A percentile compares a stretch with the other conserved stretches of the same genome.
phyloP scores from a whole-genome alignment of 1,140 invertebrate genomes.

The Kradibia gibbosae region DNA sequence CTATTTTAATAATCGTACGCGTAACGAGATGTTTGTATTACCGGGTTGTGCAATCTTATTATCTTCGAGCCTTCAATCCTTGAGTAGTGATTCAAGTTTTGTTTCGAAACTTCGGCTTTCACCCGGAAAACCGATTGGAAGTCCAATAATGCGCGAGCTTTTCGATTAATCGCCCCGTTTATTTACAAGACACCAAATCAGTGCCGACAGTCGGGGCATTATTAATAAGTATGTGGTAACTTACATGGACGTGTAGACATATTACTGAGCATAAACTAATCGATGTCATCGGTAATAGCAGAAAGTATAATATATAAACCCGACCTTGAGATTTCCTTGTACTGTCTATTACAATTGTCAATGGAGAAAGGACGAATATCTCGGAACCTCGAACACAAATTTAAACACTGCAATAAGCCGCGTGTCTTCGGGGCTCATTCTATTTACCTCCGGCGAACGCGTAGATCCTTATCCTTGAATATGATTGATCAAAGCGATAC shows the following conservation, averaged over 20 bases:
- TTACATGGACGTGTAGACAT: constrained; percentile 15
- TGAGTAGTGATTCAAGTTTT: background rate
- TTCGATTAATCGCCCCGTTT: too few species aligned
- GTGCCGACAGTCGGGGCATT: background rate
- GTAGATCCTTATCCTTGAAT: constrained; percentile 2
- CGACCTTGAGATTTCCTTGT: background rate
- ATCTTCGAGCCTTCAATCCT: background rate
- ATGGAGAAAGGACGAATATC: background rate
- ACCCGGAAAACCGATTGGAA: too few species aligned
- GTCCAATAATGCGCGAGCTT: too few species aligned
- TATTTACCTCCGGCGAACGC: background rate
- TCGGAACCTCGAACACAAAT: background rate
- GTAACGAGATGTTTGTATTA: background rate
- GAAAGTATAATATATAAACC: background rate
- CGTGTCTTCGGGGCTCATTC: background rate
- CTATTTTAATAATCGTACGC: too few species aligned
- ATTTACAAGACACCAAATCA: too few species aligned
- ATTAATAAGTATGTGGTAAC: constrained; percentile 6
- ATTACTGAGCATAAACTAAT: constrained; percentile 1
- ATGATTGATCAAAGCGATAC: background rate
- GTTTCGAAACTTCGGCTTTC: background rate
- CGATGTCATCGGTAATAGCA: constrained; percentile 4
- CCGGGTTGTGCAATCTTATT: background rate
- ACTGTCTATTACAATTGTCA: background rate
- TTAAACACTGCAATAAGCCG: constrained; percentile 4